Conservation (phyloP, 1,140 invertebrate genomes). For the Drosophila nikananu region DNA sequence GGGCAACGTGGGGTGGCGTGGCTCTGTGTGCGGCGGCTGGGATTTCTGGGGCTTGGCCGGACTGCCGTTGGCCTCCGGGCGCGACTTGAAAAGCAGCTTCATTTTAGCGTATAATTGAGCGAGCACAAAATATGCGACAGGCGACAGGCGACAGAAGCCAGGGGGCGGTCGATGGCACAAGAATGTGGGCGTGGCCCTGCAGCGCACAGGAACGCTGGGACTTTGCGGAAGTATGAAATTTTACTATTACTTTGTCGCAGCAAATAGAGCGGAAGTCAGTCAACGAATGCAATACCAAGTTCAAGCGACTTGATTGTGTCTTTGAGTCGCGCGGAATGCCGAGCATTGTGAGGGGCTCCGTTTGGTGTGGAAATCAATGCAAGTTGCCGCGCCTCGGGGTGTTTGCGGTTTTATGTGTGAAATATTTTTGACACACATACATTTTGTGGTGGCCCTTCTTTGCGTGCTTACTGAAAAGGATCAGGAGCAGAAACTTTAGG, state of each 20-base stretch:
- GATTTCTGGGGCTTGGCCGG: conserved; percentile 27
- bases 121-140: conserved; percentile 76
- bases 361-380: conserved; percentile 55
- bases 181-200: conserved; percentile 57
- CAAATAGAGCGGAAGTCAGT: conserved; percentile 82
- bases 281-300: conserved; percentile 70
- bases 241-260: conserved; percentile 80
- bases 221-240: conserved; percentile 80
- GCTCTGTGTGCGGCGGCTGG: not conserved
- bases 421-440: conserved; percentile 35
- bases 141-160: conserved; percentile 68
- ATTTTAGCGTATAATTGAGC: conserved; percentile 82
- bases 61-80: conserved; percentile 57
- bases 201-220: conserved; percentile 33
- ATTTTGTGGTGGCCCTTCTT: not conserved
- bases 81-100: conserved; percentile 75
- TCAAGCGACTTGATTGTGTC: conserved; percentile 70
- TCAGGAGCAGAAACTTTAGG: too few relatives aligned
- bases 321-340: conserved; percentile 41
- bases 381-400: conserved; percentile 29
- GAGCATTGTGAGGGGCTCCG: not conserved
- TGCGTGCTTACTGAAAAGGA: not conserved
- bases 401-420: conserved; percentile 44
- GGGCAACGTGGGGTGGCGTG: not conserved
- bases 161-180: conserved; percentile 39